These are phyloP conservation scores for Latheticus oryzae DNA, from an alignment of 2,888 invertebrate genomes.

Conservation along the genomic window DNA sequence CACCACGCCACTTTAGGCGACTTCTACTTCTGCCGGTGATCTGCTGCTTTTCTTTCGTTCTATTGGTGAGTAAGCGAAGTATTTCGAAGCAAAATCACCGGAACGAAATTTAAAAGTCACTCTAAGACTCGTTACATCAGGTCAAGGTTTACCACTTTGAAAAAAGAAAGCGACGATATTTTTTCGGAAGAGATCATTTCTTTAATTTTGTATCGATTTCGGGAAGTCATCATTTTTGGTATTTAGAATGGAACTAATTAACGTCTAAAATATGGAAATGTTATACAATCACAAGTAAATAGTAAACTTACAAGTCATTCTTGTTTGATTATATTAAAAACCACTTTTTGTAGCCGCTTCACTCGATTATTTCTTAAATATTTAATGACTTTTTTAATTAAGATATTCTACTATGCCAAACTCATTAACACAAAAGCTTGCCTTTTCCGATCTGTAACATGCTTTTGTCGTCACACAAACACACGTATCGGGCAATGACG, in stretches of 20 bases:
- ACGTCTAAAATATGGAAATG: conserved; percentile 27
- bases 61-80: conserved; percentile 58
- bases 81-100: too few relatives aligned
- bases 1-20: conserved; percentile 60
- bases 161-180: neutral
- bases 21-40: conserved; percentile 56
- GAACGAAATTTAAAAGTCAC: conserved; percentile 15
- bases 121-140: conserved; percentile 21
- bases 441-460: conserved; percentile 3
- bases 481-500: conserved; percentile 13
- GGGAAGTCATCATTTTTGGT: conserved; percentile 17
- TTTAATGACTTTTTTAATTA: conserved; percentile 35
- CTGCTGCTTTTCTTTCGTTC: conserved; percentile 55
- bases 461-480: neutral
- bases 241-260: conserved; percentile 16
- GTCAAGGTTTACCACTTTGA: conserved; percentile 19
- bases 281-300: conserved; percentile 29
- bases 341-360: conserved; percentile 22
- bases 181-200: neutral
- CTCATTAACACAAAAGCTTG: conserved; percentile 26
- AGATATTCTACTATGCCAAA: conserved; percentile 23
- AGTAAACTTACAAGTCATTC: conserved; percentile 30
- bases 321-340: conserved; percentile 34
- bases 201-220: neutral
- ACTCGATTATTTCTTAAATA: conserved; percentile 31